Evolutionary conservation across 2,888 invertebrate genomes (phyloP), one percentile per base, ranked within the genome.

Genomic region (Troides helena): DNA sequence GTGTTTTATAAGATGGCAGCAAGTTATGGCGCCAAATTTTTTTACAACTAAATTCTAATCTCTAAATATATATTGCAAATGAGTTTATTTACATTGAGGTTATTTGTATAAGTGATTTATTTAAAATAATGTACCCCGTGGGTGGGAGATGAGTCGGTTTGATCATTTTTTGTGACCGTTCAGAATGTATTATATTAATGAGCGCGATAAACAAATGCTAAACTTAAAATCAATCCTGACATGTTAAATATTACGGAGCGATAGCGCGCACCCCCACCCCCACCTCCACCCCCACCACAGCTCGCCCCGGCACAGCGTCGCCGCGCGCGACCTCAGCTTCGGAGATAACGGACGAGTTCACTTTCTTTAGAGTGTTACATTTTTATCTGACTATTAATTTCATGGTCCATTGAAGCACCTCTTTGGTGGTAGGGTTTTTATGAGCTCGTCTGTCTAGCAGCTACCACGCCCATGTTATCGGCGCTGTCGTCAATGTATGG

Each of bases 161-260:
- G 62, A 57, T 56, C 18, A 17, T 39, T 62, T 62, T 21, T 56
- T 67, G 61, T 62, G 14, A 8, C n/a, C 39, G 17, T 50, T 46
- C 30, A 36, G 25, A 60, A 25, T 17, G 63, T 25, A 36, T 43
- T 59, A 56, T 63, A 70, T 67, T 66, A 70, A 70, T 63, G 63
- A 43, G 43, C 17, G 1, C 23, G 70, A 70, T 70, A 70, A 70
- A 62, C 56, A 46, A 46, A 50, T 60, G 25, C 62, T 50, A 5
- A 36, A 18, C 43, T 30, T 43, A 14, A 67, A 67, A 70, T 60
- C 2, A 60, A 66, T 43, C 67, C 18, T 59, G 70, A 70, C 70
- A 39, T 53, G 70, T 70, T 67, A 67, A 70, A 67, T 67, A 63
- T 63, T 58, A 59, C 39, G 60, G 58, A 59, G 60, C 7, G 70